These are phyloP conservation scores for Hoplostethus atlanticus DNA, from an alignment of 2,797 vertebrate genomes.

Conservation along the genomic window DNA sequence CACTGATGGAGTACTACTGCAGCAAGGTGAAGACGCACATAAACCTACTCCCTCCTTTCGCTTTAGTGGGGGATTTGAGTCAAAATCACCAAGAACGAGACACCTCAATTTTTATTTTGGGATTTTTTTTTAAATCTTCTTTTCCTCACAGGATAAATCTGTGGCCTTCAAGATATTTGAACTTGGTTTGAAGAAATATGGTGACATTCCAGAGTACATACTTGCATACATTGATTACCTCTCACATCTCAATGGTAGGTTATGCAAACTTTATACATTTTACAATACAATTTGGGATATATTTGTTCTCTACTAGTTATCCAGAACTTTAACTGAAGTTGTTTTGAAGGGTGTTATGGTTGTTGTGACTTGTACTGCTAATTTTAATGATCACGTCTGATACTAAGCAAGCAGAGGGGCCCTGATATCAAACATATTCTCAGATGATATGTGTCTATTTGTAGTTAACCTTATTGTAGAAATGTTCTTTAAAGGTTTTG, in stretches of 20 bases:
- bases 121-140: background rate
- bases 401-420: background rate
- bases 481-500: no score
- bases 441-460: no score
- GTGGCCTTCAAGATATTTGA: constrained; percentile 99
- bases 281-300: background rate
- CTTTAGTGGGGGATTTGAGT: background rate
- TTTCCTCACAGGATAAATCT: constrained; percentile 93
- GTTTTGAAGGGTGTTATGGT: background rate
- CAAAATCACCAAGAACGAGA: background rate
- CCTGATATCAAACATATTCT: background rate
- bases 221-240: constrained; percentile 99
- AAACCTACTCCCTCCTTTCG: background rate
- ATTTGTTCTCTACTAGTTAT: background rate
- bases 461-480: no score
- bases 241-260: constrained; percentile 96
- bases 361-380: background rate
- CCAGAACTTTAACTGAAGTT: background rate
- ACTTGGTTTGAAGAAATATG: constrained; percentile 98
- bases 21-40: constrained; percentile 89
- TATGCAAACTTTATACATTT: background rate
- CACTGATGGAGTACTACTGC: constrained; percentile 99
- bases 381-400: background rate
- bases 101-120: background rate
- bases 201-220: constrained; percentile 99